These are phyloP conservation scores for Odontamblyopus rebecca DNA, from an alignment of 2,797 vertebrate species.

Conservation along the genomic window DNA sequence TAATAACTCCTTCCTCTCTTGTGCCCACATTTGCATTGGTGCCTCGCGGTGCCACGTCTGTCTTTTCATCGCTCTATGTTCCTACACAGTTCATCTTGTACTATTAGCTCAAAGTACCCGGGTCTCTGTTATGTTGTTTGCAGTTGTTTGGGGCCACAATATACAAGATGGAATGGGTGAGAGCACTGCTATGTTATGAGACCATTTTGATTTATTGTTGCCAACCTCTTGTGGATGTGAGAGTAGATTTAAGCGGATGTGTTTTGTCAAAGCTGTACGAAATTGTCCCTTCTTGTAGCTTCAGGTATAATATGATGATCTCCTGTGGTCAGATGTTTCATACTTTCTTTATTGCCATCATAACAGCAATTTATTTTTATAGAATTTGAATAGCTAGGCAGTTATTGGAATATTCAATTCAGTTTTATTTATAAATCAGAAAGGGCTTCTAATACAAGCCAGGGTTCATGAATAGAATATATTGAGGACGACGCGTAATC, in stretches of 20 bases:
- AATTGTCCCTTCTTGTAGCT: conserved; percentile 43
- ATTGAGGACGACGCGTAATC: no score
- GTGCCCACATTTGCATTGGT: conserved; percentile 12
- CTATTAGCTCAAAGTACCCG: not conserved
- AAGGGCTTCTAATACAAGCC: no score
- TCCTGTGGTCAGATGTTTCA: not conserved
- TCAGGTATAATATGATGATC: conserved; percentile 38
- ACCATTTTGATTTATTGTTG: conserved; percentile 34
- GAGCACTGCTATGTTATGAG: conserved; percentile 34
- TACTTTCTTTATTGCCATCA: not conserved
- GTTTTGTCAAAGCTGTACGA: conserved; percentile 38
- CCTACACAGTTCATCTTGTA: not conserved
- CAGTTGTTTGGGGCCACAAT: conserved; percentile 18
- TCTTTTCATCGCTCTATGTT: conserved; percentile 8
- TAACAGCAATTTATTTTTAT: conserved; percentile 1
- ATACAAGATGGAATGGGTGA: conserved; percentile 27
- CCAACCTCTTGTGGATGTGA: conserved; percentile 24
- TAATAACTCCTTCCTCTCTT: conserved; percentile 3
- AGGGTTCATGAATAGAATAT: no score
- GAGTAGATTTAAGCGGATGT: conserved; percentile 37
- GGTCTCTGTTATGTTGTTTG: conserved; percentile 22
- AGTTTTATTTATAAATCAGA: no score
- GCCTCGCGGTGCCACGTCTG: not conserved
- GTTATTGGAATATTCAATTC: not conserved
- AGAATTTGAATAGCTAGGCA: not conserved